A percentile compares a stretch with the other conserved stretches of the same genome.
These are phyloP conservation scores for Tetramorium bicarinatum DNA, from an alignment of 2,888 invertebrate genomes.

Conservation along the genomic window DNA sequence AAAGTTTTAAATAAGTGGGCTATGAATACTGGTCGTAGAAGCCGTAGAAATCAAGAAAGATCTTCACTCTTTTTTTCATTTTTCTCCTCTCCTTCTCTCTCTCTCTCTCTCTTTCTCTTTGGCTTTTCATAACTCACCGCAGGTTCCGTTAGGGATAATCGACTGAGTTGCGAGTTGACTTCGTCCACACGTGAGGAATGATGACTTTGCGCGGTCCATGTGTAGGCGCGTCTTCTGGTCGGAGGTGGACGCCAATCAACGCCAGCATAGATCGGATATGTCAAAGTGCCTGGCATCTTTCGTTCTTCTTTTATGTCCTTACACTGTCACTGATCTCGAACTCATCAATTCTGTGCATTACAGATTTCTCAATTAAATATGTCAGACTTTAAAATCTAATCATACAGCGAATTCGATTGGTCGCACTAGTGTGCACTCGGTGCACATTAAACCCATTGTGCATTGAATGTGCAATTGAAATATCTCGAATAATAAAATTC, in stretches of 20 bases:
- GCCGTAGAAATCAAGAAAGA: no score
- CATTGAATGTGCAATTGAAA: no score
- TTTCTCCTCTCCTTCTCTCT: background rate
- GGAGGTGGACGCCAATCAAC: conserved; percentile 81
- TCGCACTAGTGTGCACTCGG: no score
- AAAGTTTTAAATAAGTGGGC: no score
- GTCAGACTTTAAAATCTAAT: background rate
- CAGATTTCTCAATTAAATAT: conserved; percentile 22
- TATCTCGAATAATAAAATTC: no score
- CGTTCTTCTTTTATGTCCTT: conserved; percentile 40
- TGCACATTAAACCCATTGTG: no score
- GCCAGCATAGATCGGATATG: conserved; percentile 84
- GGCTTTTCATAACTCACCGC: conserved; percentile 69
- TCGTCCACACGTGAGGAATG: conserved; percentile 72
- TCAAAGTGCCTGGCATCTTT: conserved; percentile 84
- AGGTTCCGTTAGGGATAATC: conserved; percentile 80
- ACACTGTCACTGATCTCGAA: conserved; percentile 27
- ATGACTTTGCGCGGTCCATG: conserved; percentile 79
- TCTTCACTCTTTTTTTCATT: background rate
- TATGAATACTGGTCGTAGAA: no score
- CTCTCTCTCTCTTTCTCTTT: no score
- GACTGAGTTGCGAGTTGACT: conserved; percentile 73
- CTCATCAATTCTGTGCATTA: conserved; percentile 56
- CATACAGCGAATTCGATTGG: no score
- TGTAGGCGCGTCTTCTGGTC: conserved; percentile 81